Conservation (phyloP, 2,888 invertebrate genomes). For the Polyommatus icarus region DNA sequence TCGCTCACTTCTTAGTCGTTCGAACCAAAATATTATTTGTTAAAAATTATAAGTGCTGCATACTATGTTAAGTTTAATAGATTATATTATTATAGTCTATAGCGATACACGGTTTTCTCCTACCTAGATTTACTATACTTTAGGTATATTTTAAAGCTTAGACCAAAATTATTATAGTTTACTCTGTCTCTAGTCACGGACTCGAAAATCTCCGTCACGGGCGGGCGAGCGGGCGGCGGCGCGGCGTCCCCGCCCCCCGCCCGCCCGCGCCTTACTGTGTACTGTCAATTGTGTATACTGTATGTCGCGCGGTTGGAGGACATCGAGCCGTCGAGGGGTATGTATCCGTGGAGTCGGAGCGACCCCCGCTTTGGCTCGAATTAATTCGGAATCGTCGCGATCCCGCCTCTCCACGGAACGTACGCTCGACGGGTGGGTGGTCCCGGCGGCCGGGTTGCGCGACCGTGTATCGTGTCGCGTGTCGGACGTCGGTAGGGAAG, state of each 20-base stretch:
- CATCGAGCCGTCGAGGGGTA: background rate
- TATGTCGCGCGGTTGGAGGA: background rate
- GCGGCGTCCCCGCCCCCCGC: background rate
- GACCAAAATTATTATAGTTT: constrained; percentile 12
- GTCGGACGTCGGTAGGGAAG: constrained; percentile 64
- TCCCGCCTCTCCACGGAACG: background rate
- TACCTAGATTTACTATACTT: background rate
- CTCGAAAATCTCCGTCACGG: background rate
- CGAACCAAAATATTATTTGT: constrained; percentile 32
- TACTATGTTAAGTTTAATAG: constrained; percentile 15
- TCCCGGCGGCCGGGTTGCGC: background rate
- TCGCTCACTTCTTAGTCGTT: background rate
- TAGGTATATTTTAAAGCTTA: constrained; percentile 15
- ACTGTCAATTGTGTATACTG: too few relatives aligned
- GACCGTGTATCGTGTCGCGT: constrained; percentile 41
- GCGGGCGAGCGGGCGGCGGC: background rate
- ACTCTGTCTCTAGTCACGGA: constrained; percentile 18
- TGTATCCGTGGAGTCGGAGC: background rate
- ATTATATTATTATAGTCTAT: constrained; percentile 9
- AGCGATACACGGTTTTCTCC: constrained; percentile 7
- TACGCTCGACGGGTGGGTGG: background rate
- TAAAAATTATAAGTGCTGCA: constrained; percentile 2
- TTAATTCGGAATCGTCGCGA: too few relatives aligned
- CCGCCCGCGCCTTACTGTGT: background rate
- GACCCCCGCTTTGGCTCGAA: background rate